A percentile compares a stretch with the other conserved stretches of the same genome.
Conservation (phyloP, 1,140 invertebrate genomes). For the Nylanderia fulva region DNA sequence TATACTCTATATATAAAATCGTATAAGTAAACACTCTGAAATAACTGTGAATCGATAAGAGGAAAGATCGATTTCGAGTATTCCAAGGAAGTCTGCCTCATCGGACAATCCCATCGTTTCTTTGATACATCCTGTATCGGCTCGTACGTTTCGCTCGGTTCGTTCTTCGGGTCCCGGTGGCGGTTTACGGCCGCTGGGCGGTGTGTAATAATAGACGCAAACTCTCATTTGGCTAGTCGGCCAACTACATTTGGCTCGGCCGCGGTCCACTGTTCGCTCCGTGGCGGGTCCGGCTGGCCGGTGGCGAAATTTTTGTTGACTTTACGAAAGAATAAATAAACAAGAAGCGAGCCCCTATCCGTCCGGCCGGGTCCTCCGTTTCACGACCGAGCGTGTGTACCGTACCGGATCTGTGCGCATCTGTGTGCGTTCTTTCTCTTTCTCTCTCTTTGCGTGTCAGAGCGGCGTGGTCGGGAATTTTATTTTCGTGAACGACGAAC, state of each 20-base stretch:
- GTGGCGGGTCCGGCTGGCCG: constrained; percentile 63
- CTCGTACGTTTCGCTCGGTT: background rate
- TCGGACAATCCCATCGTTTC: background rate
- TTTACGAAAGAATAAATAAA: constrained; percentile 71
- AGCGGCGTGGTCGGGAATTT: constrained; percentile 36
- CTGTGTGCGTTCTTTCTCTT: background rate
- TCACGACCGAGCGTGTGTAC: background rate
- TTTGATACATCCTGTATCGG: constrained; percentile 6
- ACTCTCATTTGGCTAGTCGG: constrained; percentile 82
- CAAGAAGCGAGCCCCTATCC: constrained; percentile 33
- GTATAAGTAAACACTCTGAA: background rate
- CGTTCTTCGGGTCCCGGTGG: constrained; percentile 25
- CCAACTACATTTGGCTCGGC: constrained; percentile 83
- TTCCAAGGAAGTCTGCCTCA: background rate
- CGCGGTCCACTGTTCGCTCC: constrained; percentile 76
- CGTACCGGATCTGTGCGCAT: no score
- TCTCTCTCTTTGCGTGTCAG: background rate
- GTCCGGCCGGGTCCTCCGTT: constrained; percentile 11
- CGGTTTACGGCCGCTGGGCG: constrained; percentile 79
- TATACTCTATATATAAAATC: background rate
- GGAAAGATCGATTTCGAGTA: background rate
- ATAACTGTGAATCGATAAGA: background rate
- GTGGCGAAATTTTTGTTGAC: constrained; percentile 74
- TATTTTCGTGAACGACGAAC: constrained; percentile 64
- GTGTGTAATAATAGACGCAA: constrained; percentile 84